Base-by-base conservation (phyloP, 2,113 vertebrate genomes). In the Saimiri boliviensis region DNA sequence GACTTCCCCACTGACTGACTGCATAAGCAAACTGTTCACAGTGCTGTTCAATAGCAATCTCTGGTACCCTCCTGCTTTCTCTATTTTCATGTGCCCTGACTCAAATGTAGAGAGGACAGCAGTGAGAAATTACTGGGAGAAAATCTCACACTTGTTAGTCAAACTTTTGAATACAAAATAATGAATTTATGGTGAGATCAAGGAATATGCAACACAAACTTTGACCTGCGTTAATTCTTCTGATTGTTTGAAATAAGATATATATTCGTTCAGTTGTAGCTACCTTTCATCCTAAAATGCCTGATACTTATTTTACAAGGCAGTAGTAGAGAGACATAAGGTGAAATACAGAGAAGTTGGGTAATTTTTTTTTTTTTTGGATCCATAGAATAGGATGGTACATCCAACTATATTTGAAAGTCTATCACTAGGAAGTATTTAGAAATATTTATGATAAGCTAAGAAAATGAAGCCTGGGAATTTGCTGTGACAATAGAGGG, bases 271-370 rank as follows among this genome's bases (percentile, higher is more conserved):
- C 56, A 42, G 0, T n/a, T 60, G 23, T 30, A 17, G 23, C 21
- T 16, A 21, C 52, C 11, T 89, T 73, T 68, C 0, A 13, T 32
- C 30, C 63, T 91, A 56, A 71, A 42, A 49, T 82, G 32, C 83
- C 58, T 86, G 90, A 70, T 88, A 87, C 68, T 95, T 52, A 86
- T 95, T 95, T 97, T 83, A 58, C 40, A 42, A 47, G 8, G 20
- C 70, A 60, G 17, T 25, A 76, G 42, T 95, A 17, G 54, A n/a
- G 73, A 47, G 71, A 35, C 47, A 32, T 54, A 73, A 95, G 52
- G 88, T 40, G 9, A 47, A 12, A 17, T 87, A 21, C 7, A 30
- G 20, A 86, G 49, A 95, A 12, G 23, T 8, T 90, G 81, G 21
- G 42, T 76, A 12, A 17, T 42, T 30, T 60, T 54, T 32, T 30